Conservation (phyloP, 2,888 invertebrate species). For the Toxonevra muliebris region DNA sequence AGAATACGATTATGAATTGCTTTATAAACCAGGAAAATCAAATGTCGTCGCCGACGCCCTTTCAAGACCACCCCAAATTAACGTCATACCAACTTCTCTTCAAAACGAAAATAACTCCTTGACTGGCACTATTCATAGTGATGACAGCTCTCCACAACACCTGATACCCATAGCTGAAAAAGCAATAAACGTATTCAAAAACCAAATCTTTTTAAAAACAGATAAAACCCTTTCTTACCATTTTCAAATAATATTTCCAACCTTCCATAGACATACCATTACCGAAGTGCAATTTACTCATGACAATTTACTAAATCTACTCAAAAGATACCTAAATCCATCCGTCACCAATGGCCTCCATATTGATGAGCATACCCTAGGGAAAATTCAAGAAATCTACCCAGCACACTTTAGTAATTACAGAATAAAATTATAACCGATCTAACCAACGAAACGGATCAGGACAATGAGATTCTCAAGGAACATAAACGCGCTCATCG, state of each 20-base stretch:
- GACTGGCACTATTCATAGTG: neutral
- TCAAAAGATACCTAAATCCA: slow-evolving; percentile 25
- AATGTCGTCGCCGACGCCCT: neutral
- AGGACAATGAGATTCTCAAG: slow-evolving; percentile 25
- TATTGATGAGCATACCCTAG: slow-evolving; percentile 17
- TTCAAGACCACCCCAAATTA: neutral
- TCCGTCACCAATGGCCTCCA: slow-evolving; percentile 27
- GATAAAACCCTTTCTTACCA: neutral
- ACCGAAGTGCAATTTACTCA: slow-evolving; percentile 5
- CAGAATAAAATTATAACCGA: slow-evolving; percentile 21
- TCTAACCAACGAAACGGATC: slow-evolving; percentile 12
- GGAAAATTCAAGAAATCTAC: slow-evolving; percentile 26
- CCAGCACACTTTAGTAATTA: slow-evolving; percentile 29
- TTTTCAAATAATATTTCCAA: neutral
- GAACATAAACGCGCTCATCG: slow-evolving; percentile 26
- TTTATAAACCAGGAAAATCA: neutral
- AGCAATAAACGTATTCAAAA: neutral
- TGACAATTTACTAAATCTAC: slow-evolving; percentile 13
- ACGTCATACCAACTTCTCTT: too few relatives aligned
- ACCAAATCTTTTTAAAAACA: neutral
- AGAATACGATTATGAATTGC: neutral
- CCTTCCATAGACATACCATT: neutral
- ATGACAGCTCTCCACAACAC: neutral
- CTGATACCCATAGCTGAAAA: neutral
- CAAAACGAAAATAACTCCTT: neutral